Conservation (phyloP, 2,797 vertebrate genomes). For the Eupleurogrammus muticus region DNA sequence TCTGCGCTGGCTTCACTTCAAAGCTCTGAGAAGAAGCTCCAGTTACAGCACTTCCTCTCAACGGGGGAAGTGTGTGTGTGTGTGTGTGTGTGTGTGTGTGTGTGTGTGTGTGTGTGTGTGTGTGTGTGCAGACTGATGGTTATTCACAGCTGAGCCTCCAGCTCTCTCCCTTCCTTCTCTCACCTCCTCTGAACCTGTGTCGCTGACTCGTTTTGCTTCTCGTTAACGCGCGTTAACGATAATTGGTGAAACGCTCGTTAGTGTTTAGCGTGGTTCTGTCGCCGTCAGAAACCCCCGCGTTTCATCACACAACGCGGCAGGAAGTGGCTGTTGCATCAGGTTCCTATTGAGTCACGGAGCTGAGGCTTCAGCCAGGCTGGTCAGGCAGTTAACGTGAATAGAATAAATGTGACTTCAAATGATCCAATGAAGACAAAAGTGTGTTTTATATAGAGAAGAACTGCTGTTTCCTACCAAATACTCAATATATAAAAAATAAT, state of each 20-base stretch:
- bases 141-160: slow-evolving; percentile 70
- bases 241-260: not conserved
- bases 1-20: slow-evolving; percentile 75
- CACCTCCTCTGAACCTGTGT: slow-evolving; percentile 27
- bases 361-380: not conserved
- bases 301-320: slow-evolving; percentile 47
- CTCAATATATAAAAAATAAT: no score
- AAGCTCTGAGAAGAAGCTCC: slow-evolving; percentile 74
- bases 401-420: not conserved
- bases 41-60: slow-evolving; percentile 84
- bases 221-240: not conserved
- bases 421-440: not conserved
- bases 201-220: slow-evolving; percentile 4
- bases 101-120: slow-evolving; percentile 15
- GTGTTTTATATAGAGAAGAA: not conserved
- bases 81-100: slow-evolving; percentile 42
- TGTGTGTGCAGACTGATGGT: slow-evolving; percentile 61
- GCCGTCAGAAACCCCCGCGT: slow-evolving; percentile 42
- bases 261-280: not conserved
- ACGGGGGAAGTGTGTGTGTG: slow-evolving; percentile 58
- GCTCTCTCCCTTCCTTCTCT: slow-evolving; percentile 46
- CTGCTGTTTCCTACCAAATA: not conserved
- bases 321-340: slow-evolving; percentile 57
- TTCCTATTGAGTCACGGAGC: slow-evolving; percentile 49
- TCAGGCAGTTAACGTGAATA: not conserved